Base-by-base conservation (phyloP, 1,140 invertebrate species). In the Platyura marginata region DNA sequence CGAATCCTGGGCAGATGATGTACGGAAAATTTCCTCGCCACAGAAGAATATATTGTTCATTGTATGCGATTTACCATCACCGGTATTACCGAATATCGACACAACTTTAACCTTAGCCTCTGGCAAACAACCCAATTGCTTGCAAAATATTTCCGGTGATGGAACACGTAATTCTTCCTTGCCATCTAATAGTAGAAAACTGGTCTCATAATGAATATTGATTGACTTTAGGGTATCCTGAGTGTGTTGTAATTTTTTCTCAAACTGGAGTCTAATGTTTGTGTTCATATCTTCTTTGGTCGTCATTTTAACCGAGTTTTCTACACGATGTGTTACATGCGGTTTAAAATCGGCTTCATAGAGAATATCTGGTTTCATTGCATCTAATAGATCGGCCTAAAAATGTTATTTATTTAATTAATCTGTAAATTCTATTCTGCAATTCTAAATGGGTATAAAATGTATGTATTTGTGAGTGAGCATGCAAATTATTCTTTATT, bases 61-160 rank as follows among this genome's bases (percentile, higher is more conserved):
- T 0, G 81, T 85, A 49, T 81, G 70, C 29, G 83, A 88, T 62
- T 89, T 89, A 2, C 84, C 84, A 64, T 88, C 83, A 1, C 84
- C 83, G 2, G 82, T 86, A 51, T 85, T 88, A 1, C 86, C 86
- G 68, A 89, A 85, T 53, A 90, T 85, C 2, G 84, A 84, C 2
- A 89, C 74, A 16, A 89, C 83, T 66, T 88, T 89, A 2, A 87
- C 72, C 53, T 71, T 72, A 1, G 60, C 54, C 16, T 64, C 52
- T 15, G 62, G 55, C 5, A 46, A 46, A 44, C 67, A 71, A 11
- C 61, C 56, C 0, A 76, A 49, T 45, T 63, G 62, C 15, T 62
- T 54, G 10, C 65, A 50, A 49, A 76, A 75, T 22, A 69, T 51
- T 43, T 74, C 67, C 0, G 53, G 56, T 40, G 51, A 66, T 1